phyloP scores from a whole-genome alignment of 2,113 vertebrate genomes.

The Trichomycterus rosablanca region DNA sequence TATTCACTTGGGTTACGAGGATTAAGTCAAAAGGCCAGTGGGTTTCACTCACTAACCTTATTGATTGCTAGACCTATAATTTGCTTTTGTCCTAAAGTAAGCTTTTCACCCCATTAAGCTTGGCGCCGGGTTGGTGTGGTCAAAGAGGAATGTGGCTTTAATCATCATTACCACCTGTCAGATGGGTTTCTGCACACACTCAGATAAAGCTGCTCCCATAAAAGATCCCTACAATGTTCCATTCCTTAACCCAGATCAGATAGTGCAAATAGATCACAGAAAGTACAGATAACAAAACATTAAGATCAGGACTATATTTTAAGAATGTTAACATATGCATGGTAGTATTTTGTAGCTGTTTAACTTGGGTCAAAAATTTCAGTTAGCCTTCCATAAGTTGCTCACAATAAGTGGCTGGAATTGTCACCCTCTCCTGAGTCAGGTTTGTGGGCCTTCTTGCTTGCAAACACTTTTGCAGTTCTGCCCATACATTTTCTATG shows the following conservation, averaged over 20 bases:
- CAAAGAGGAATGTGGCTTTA: constrained; percentile 45
- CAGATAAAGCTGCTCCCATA: constrained; percentile 53
- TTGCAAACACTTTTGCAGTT: too few species aligned
- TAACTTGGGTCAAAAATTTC: too few species aligned
- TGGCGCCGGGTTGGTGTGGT: constrained; percentile 49
- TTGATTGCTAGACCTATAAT: constrained; percentile 58
- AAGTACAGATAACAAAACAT: constrained; percentile 3
- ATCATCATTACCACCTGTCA: constrained; percentile 66
- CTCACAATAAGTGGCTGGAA: too few species aligned
- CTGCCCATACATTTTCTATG: too few species aligned
- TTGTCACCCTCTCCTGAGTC: too few species aligned
- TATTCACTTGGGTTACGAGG: constrained; percentile 47
- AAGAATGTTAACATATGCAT: too few species aligned
- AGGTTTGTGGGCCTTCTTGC: too few species aligned
- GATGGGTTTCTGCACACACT: constrained; percentile 44
- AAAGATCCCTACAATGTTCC: constrained; percentile 46
- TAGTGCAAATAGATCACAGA: constrained; percentile 31
- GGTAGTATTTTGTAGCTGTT: too few species aligned
- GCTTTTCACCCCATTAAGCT: constrained; percentile 64
- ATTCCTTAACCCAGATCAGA: constrained; percentile 41
- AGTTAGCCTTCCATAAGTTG: too few species aligned
- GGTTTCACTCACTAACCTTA: constrained; percentile 56
- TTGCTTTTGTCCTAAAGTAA: constrained; percentile 63
- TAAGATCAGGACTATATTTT: too few species aligned
- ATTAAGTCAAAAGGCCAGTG: constrained; percentile 50